Base-by-base conservation (phyloP, 2,888 invertebrate species). In the Odontothrips loti region DNA sequence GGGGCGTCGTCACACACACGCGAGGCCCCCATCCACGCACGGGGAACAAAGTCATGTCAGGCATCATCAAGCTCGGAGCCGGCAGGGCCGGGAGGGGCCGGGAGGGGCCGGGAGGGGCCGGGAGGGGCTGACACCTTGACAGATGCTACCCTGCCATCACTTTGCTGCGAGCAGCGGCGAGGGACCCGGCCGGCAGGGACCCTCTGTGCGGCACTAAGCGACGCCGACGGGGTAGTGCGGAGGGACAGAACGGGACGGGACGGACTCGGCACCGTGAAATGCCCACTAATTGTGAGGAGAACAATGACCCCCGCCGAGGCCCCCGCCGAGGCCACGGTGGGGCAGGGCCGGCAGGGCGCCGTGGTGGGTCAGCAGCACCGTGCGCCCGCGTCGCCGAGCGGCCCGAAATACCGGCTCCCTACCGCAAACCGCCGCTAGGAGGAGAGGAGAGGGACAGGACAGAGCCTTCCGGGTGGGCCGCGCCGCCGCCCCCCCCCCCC, bases 31-130 rank as follows among this genome's bases (percentile, higher is more conserved):
- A 43, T 43, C 34, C 34, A 43, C 34, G 23, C 68, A 23, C 68
- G 10, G 58, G 58, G 58, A 58, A 75, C 68, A 75, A 75, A 75
- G 68, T 75, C 68, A 75, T 75, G 68, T 27, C 68, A 27, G 68
- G 68, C 8, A 27, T 27, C 68, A 75, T 75, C 68, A 75, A 75
- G 68, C 68, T 27, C 11, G 23, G 58, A n/a, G 68, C 23, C 68
- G 63, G 2, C 51, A n/a, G n/a, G 51, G 51, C 51, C 51, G 51
- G 51, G 51, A 12, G 15, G 51, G 51, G 51, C 51, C 12, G 51
- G 20, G 15, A 20, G 51, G 8, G 51, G 51, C 51, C 51, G 51
- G 51, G 51, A 12, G 15, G 51, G 51, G 51, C 51, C 12, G 51
- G 20, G 15, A 20, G 51, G 8, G 68, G 23, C 27, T 58, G 68